Conservation (phyloP, 2,888 invertebrate species). For the Vesta saturnalis region DNA sequence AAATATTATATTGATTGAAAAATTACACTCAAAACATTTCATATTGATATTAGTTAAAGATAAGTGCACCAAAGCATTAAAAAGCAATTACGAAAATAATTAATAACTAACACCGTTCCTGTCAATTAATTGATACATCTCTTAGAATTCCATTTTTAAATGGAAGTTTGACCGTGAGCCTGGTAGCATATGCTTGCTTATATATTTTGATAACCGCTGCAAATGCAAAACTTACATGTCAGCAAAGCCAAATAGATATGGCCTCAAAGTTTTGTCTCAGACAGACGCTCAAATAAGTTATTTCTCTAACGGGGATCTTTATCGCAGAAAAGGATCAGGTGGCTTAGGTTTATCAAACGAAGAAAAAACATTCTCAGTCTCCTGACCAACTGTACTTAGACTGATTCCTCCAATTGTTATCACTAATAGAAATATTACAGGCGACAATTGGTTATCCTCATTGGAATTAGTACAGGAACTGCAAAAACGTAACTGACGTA, state of each 20-base stretch:
- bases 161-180: no score
- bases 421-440: constrained; percentile 50
- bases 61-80: no score
- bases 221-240: constrained; percentile 5
- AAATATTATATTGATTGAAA: no score
- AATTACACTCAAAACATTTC: no score
- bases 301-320: constrained; percentile 48
- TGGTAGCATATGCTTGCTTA: no score
- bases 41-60: no score
- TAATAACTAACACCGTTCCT: no score
- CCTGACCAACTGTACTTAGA: constrained; percentile 49
- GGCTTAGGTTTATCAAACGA: constrained; percentile 42
- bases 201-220: neutral
- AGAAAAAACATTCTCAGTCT: constrained; percentile 47
- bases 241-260: constrained; percentile 15
- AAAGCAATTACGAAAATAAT: no score
- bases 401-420: constrained; percentile 46
- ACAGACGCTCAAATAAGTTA: constrained; percentile 44
- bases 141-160: no score
- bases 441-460: constrained; percentile 52
- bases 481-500: constrained; percentile 41
- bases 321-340: constrained; percentile 49
- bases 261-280: constrained; percentile 30
- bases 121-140: no score
- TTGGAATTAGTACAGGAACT: constrained; percentile 46